These are phyloP conservation scores for Sitobion miscanthi DNA, from an alignment of 1,140 invertebrate species.

Conservation along the genomic window DNA sequence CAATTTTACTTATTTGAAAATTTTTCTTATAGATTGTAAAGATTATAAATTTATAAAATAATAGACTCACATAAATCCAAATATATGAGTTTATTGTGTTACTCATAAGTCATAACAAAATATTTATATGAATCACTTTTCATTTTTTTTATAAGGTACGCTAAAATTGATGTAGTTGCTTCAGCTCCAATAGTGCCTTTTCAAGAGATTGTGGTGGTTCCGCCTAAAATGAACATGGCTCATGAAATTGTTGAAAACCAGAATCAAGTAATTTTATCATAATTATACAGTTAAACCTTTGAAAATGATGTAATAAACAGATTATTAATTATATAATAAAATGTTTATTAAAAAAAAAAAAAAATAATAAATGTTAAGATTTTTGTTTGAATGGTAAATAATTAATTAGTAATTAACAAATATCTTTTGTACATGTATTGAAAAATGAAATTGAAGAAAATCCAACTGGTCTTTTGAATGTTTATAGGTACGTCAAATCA, in stretches of 20 bases:
- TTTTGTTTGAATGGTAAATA: background rate
- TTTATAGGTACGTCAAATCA: conserved; percentile 73
- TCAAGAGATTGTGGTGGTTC: conserved; percentile 87
- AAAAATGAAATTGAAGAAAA: conserved; percentile 60
- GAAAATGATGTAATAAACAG: background rate
- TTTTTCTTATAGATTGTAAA: background rate
- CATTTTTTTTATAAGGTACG: conserved; percentile 66
- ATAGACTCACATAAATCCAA: background rate
- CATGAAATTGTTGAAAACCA: conserved; percentile 76
- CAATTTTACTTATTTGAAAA: background rate
- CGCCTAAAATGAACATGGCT: conserved; percentile 85
- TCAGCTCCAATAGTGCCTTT: conserved; percentile 97
- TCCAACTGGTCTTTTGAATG: conserved; percentile 66
- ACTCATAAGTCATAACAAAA: background rate
- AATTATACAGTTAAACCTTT: background rate
- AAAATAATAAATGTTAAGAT: background rate
- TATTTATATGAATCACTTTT: background rate
- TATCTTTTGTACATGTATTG: background rate
- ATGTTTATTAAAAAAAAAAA: too few relatives aligned
- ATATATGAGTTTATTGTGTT: background rate
- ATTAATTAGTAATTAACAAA: background rate
- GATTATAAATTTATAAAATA: background rate
- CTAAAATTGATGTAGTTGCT: conserved; percentile 86
- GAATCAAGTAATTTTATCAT: conserved; percentile 25
- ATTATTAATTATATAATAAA: too few relatives aligned